Conservation (phyloP, 2,888 invertebrate genomes). For the Drosophila nigritarsus region DNA sequence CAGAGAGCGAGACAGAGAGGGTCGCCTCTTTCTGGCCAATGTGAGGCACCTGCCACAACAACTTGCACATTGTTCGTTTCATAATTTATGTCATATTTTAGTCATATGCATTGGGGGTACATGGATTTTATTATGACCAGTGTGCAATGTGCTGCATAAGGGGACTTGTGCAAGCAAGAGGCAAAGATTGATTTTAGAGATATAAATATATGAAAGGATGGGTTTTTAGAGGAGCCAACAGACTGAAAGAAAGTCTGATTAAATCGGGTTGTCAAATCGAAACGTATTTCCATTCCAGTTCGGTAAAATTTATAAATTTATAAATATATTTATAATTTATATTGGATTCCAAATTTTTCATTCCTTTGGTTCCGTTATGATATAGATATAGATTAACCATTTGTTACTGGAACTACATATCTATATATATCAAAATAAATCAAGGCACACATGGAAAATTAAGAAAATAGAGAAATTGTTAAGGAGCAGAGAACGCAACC, state of each 20-base stretch:
- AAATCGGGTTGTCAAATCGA: no score
- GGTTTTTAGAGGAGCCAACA: not conserved
- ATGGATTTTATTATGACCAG: slow-evolving; percentile 18
- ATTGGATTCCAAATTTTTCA: no score
- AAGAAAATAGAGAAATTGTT: no score
- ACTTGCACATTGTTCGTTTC: slow-evolving; percentile 55
- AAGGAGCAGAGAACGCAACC: not conserved
- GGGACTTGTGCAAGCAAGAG: not conserved
- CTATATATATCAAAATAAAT: no score
- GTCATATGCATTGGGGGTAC: slow-evolving; percentile 26
- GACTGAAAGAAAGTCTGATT: not conserved
- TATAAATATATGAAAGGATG: not conserved
- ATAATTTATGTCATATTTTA: slow-evolving; percentile 73
- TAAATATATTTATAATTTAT: no score
- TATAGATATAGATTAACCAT: no score
- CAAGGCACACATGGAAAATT: no score
- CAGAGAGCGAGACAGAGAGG: slow-evolving; percentile 9
- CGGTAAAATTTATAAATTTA: no score
- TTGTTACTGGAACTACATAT: no score
- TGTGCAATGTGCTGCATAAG: slow-evolving; percentile 25
- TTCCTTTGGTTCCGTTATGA: no score
- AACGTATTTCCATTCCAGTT: no score
- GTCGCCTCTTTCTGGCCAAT: not conserved
- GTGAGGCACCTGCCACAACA: slow-evolving; percentile 63
- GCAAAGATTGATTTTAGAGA: not conserved